Conservation (phyloP, 2,797 vertebrate genomes). For the Gymnothorax reevesii region DNA sequence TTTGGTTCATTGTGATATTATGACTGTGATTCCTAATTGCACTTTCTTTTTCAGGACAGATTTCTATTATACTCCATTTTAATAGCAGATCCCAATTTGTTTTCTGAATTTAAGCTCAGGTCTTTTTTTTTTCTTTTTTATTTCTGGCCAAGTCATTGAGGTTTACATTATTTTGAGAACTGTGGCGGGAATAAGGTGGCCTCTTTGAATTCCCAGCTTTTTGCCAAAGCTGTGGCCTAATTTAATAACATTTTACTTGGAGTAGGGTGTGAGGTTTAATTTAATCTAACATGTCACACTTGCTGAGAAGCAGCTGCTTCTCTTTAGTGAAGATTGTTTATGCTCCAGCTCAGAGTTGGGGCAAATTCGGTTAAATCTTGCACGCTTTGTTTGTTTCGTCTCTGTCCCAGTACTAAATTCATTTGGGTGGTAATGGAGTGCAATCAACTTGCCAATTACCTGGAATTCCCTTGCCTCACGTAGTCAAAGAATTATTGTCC, state of each 20-base stretch:
- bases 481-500: background rate
- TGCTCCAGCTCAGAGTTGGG: background rate
- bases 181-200: background rate
- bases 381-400: background rate
- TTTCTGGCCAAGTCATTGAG: background rate
- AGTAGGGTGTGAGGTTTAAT: background rate
- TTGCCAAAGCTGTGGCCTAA: background rate
- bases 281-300: constrained; percentile 7
- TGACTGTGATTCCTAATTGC: background rate
- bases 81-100: background rate
- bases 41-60: background rate
- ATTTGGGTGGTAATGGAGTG: background rate
- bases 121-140: background rate
- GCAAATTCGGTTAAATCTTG: background rate
- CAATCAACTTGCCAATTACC: background rate
- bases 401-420: background rate
- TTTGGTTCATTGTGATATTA: too few relatives aligned
- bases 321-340: background rate
- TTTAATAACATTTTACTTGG: background rate
- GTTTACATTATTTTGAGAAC: background rate
- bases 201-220: background rate
- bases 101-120: background rate
- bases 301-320: background rate
- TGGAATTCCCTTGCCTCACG: background rate
- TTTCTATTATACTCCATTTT: background rate